Conservation (phyloP, 2,113 vertebrate genomes). For the Epinephelus lanceolatus region DNA sequence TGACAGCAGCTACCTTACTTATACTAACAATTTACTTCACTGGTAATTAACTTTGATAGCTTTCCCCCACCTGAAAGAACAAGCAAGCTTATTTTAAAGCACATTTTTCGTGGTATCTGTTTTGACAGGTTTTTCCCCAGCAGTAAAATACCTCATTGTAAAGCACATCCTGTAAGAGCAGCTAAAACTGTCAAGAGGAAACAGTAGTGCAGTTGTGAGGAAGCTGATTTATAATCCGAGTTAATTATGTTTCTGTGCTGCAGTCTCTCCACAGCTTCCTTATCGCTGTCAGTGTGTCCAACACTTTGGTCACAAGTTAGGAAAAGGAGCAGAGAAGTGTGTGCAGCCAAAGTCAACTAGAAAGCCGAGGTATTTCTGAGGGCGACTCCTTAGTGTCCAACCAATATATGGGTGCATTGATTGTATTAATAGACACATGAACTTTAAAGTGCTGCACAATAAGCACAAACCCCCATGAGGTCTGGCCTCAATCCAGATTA, state of each 20-base stretch:
- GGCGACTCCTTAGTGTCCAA: constrained; percentile 13
- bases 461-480: constrained; percentile 40
- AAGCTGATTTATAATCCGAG: neutral
- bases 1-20: neutral
- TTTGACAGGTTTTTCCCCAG: constrained; percentile 1
- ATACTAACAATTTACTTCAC: neutral
- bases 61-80: neutral
- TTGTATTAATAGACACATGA: constrained; percentile 66
- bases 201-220: constrained; percentile 32
- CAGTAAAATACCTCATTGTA: neutral
- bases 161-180: constrained; percentile 24
- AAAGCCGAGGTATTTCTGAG: neutral
- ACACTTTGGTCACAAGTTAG: constrained; percentile 23
- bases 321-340: neutral
- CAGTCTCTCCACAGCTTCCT: neutral
- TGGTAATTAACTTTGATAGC: neutral
- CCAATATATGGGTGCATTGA: constrained; percentile 54
- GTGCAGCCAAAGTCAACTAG: neutral
- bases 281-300: neutral
- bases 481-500: constrained; percentile 66
- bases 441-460: constrained; percentile 41
- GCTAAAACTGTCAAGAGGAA: constrained; percentile 36
- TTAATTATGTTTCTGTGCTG: neutral
- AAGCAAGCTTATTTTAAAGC: neutral
- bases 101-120: neutral